These are phyloP conservation scores for Australoheros facetus DNA, from an alignment of 2,797 vertebrate species.

Conservation along the genomic window DNA sequence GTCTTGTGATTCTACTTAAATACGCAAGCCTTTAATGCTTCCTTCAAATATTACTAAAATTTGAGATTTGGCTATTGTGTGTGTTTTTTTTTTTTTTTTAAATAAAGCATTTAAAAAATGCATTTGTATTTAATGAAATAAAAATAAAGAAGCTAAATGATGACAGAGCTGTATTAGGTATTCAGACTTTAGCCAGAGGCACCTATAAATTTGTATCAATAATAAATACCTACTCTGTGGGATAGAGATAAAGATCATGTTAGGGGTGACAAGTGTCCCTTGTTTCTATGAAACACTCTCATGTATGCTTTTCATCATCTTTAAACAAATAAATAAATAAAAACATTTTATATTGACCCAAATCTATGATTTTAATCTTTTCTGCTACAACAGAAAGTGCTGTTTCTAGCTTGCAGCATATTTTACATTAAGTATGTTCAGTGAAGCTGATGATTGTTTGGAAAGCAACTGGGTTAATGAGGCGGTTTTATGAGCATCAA, in stretches of 20 bases:
- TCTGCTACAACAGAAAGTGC: neutral
- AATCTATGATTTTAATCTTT: neutral
- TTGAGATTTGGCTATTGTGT: neutral
- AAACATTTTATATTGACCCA: neutral
- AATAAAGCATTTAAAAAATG: neutral
- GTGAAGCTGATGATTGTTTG: neutral
- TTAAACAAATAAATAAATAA: neutral
- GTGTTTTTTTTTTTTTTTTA: neutral
- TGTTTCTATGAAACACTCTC: neutral
- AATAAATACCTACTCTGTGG: neutral
- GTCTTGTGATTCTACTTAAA: conserved; percentile 4
- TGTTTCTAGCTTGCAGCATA: neutral
- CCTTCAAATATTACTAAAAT: neutral
- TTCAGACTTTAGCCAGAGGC: neutral
- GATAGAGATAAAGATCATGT: neutral
- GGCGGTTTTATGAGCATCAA: conserved; percentile 39
- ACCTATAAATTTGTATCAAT: neutral
- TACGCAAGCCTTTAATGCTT: neutral
- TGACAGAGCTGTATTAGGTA: neutral
- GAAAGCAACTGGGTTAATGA: conserved; percentile 40
- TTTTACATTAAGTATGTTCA: neutral
- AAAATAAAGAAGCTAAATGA: conserved; percentile 7
- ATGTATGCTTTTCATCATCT: neutral
- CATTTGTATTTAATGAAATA: neutral
- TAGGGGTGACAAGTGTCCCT: neutral